phyloP scores from a whole-genome alignment of 2,113 vertebrate genomes.

The Ginglymostoma cirratum region DNA sequence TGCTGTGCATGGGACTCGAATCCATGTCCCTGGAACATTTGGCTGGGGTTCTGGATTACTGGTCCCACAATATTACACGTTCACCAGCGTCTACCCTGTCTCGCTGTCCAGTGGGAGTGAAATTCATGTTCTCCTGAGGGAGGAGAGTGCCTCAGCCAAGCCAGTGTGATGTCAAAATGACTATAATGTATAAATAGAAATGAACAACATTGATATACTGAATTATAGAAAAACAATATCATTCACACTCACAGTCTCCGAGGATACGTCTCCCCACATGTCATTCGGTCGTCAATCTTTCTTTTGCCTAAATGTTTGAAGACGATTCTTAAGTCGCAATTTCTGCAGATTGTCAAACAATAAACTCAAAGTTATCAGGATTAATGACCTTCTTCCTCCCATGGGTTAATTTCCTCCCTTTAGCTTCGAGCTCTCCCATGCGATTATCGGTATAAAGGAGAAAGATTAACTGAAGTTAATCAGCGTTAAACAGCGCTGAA shows the following conservation, averaged over 20 bases:
- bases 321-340: neutral
- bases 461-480: conserved; percentile 35
- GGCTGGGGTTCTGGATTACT: too few species aligned
- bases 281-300: neutral
- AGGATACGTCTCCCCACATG: neutral
- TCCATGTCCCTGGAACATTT: too few species aligned
- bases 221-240: neutral
- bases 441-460: neutral
- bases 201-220: neutral
- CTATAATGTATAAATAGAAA: neutral
- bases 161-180: neutral
- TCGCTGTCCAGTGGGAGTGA: neutral
- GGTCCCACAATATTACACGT: too few species aligned
- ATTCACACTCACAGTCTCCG: neutral
- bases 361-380: conserved; percentile 19
- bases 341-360: conserved; percentile 8
- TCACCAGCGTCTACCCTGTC: neutral
- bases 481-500: too few species aligned
- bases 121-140: neutral
- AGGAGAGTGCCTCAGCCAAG: neutral
- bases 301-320: neutral
- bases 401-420: conserved; percentile 11
- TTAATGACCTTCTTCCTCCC: conserved; percentile 13
- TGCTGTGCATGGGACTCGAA: too few species aligned
- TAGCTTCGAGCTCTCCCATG: neutral